Evolutionary conservation across 2,113 vertebrate genomes (phyloP).

Genomic region (Ptychochromis oligacanthus): DNA sequence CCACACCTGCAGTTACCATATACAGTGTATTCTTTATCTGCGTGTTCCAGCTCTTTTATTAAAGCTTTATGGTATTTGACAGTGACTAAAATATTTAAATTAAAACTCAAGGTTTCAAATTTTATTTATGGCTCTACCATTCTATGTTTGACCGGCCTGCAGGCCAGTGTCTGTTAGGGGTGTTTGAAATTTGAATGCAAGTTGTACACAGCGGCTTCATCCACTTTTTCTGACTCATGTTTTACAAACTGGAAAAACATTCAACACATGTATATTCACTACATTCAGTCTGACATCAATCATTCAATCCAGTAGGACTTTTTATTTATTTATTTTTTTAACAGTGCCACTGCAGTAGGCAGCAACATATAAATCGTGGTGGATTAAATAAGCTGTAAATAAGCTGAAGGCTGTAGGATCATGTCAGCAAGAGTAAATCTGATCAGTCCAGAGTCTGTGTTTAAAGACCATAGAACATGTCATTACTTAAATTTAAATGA

Average conservation of each 20-base stretch:
- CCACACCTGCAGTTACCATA: background rate
- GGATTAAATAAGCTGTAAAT: background rate
- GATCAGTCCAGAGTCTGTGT: background rate
- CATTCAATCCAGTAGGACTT: background rate
- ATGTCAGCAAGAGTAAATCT: background rate
- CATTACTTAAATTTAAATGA: background rate
- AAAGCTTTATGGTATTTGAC: background rate
- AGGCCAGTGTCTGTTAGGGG: background rate
- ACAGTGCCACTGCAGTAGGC: background rate
- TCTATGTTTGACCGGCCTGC: background rate
- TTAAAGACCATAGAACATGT: background rate
- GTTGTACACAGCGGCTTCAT: background rate
- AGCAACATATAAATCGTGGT: background rate
- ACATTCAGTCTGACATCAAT: background rate
- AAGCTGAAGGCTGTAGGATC: background rate
- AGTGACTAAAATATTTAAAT: background rate
- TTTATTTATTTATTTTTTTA: too few species aligned
- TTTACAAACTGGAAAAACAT: slow-evolving; percentile 1
- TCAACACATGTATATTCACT: background rate
- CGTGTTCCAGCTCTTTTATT: background rate
- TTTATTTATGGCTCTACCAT: background rate
- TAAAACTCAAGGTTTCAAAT: rapidly evolving
- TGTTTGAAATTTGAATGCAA: background rate
- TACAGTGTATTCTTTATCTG: background rate
- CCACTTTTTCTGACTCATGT: background rate